Evolutionary conservation across 2,888 invertebrate genomes (phyloP).

Genomic region (Erannis defoliaria): DNA sequence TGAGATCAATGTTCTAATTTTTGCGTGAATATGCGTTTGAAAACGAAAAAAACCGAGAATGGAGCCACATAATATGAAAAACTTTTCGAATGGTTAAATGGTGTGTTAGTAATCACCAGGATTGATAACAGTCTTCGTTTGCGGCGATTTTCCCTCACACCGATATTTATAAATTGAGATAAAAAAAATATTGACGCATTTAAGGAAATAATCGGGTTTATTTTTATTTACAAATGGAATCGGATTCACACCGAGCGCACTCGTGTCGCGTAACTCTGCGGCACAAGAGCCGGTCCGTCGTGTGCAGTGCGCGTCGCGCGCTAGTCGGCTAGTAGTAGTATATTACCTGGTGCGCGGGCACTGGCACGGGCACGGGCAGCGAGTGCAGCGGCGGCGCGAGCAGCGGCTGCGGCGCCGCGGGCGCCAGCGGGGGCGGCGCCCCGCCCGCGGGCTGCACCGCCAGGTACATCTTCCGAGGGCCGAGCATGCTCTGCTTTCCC

Average conservation of each 20-base stretch:
- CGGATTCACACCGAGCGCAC: background rate
- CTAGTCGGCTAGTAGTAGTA: slow-evolving; percentile 72
- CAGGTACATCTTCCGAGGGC: slow-evolving; percentile 94
- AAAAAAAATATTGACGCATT: no score
- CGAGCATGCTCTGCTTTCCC: slow-evolving; percentile 94
- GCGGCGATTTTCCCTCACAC: no score
- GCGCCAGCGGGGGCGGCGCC: slow-evolving; percentile 70
- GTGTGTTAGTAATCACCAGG: no score
- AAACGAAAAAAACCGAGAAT: no score
- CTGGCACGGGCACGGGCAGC: slow-evolving; percentile 78
- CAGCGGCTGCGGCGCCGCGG: slow-evolving; percentile 60
- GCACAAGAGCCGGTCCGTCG: background rate
- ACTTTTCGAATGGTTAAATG: no score
- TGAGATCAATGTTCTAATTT: no score
- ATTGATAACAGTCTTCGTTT: no score
- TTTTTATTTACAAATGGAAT: background rate
- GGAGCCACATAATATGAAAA: no score
- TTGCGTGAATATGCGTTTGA: no score
- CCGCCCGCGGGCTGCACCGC: slow-evolving; percentile 91
- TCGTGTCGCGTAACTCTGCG: background rate
- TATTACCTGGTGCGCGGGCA: slow-evolving; percentile 83
- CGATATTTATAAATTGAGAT: no score
- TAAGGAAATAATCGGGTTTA: background rate
- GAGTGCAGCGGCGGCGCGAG: slow-evolving; percentile 63
- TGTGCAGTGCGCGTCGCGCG: background rate